Percentiles rank a stretch among this genome's conserved stretches.
Conservation (phyloP, 2,113 vertebrate species). For the Corythoichthys intestinalis region DNA sequence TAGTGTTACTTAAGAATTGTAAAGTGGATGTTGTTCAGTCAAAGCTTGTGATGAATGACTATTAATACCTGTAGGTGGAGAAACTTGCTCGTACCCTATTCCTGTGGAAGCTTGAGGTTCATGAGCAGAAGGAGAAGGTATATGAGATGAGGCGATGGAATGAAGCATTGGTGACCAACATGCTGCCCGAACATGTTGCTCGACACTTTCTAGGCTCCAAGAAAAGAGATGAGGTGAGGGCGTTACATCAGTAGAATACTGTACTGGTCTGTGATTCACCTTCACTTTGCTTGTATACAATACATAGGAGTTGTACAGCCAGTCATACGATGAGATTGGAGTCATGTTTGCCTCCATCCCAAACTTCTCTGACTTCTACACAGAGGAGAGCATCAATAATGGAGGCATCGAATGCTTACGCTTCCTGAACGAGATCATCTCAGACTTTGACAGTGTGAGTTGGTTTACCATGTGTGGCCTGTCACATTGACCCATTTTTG, state of each 20-base stretch:
- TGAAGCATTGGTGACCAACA: constrained; percentile 92
- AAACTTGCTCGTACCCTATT: constrained; percentile 88
- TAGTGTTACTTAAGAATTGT: neutral
- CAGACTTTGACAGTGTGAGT: constrained; percentile 91
- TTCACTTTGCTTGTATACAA: neutral
- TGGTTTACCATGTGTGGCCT: neutral
- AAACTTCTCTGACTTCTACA: constrained; percentile 97
- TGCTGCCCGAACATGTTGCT: constrained; percentile 92
- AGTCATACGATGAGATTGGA: constrained; percentile 93
- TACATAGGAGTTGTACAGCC: constrained; percentile 89
- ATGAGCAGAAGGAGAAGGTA: constrained; percentile 93
- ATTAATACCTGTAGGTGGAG: constrained; percentile 78
- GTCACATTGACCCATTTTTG: neutral
- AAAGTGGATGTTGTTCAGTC: neutral
- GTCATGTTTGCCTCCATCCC: constrained; percentile 99
- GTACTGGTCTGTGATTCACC: neutral
- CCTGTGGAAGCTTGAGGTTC: constrained; percentile 93
- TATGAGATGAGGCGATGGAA: constrained; percentile 97
- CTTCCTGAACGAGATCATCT: constrained; percentile 98
- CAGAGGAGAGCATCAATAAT: constrained; percentile 96
- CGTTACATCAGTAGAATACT: neutral
- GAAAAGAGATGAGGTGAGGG: constrained; percentile 88
- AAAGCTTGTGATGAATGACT: neutral
- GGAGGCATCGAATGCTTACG: constrained; percentile 93
- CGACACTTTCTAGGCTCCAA: constrained; percentile 93